Conservation (phyloP, 2,888 invertebrate species). For the Macropis europaea region DNA sequence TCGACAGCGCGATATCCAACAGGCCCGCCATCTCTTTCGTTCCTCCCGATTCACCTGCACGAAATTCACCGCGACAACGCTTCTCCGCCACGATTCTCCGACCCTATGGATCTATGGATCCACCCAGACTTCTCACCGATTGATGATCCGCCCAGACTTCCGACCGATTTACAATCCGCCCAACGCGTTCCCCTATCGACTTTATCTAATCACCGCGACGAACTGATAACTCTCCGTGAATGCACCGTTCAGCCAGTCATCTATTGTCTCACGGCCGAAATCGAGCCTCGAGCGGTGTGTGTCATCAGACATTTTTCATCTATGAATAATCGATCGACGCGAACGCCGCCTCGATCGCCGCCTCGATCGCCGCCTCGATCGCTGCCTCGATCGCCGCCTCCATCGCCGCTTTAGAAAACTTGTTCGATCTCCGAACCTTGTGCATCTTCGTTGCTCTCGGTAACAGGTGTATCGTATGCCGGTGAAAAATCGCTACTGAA, state of each 20-base stretch:
- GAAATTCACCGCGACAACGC: not conserved
- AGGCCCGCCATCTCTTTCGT: constrained; percentile 34
- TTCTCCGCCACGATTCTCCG: not conserved
- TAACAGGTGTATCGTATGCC: not conserved
- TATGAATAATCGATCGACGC: not conserved
- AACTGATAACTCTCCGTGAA: constrained; percentile 12
- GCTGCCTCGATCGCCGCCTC: not conserved
- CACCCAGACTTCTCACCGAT: too few relatives aligned
- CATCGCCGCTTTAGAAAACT: too few relatives aligned
- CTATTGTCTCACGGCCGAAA: constrained; percentile 3
- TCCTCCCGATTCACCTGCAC: not conserved
- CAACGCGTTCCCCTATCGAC: not conserved
- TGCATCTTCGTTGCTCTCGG: not conserved
- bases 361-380: not conserved
- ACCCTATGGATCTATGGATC: too few relatives aligned
- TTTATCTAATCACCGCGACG: constrained; percentile 48
- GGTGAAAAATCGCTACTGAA: too few relatives aligned
- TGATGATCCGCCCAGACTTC: too few relatives aligned
- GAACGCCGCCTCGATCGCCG: not conserved
- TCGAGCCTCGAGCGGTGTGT: not conserved
- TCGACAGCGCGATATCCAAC: constrained; percentile 47
- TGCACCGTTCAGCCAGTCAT: constrained; percentile 4
- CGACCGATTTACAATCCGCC: too few relatives aligned
- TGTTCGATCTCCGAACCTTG: too few relatives aligned
- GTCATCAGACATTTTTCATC: constrained; percentile 10